Evolutionary conservation across 2,888 invertebrate species (phyloP).

Genomic region (Hyposoter dolosus): DNA sequence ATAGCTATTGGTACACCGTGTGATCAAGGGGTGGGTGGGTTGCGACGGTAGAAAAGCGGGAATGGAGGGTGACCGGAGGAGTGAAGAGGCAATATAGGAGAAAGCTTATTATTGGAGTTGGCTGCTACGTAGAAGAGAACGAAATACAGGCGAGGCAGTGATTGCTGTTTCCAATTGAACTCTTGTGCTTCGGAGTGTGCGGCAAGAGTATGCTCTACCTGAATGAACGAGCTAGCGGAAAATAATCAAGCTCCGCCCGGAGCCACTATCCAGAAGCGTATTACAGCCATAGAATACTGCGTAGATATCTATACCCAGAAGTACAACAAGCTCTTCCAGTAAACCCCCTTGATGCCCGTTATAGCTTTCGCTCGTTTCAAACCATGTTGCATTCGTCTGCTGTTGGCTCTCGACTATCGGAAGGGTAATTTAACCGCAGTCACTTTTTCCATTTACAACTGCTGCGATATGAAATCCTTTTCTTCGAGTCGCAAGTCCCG

Average conservation of each 20-base stretch:
- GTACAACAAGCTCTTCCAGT: constrained; percentile 69
- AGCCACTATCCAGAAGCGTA: constrained; percentile 81
- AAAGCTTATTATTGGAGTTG: constrained; percentile 85
- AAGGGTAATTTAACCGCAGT: constrained; percentile 50
- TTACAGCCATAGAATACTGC: constrained; percentile 68
- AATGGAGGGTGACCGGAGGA: constrained; percentile 65
- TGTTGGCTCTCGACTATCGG: constrained; percentile 42
- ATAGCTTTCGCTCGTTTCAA: constrained; percentile 54
- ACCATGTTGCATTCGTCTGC: constrained; percentile 37
- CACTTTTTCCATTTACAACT: constrained; percentile 36
- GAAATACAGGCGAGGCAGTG: constrained; percentile 85
- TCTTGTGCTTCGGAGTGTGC: constrained; percentile 76
- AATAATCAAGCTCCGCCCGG: constrained; percentile 84
- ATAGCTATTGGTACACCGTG: constrained; percentile 60
- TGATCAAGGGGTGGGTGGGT: constrained; percentile 48
- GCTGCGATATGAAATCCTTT: constrained; percentile 15
- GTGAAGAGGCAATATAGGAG: constrained; percentile 85
- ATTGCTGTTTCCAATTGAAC: constrained; percentile 85
- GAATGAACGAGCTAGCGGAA: constrained; percentile 85
- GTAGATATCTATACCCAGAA: constrained; percentile 70
- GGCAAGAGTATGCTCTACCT: constrained; percentile 82
- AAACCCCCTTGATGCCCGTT: constrained; percentile 69
- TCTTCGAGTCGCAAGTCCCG: neutral
- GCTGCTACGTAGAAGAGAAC: constrained; percentile 81
- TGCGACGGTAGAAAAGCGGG: constrained; percentile 62